phyloP scores from a whole-genome alignment of 2,888 invertebrate genomes.

The Folsomia manolachei region DNA sequence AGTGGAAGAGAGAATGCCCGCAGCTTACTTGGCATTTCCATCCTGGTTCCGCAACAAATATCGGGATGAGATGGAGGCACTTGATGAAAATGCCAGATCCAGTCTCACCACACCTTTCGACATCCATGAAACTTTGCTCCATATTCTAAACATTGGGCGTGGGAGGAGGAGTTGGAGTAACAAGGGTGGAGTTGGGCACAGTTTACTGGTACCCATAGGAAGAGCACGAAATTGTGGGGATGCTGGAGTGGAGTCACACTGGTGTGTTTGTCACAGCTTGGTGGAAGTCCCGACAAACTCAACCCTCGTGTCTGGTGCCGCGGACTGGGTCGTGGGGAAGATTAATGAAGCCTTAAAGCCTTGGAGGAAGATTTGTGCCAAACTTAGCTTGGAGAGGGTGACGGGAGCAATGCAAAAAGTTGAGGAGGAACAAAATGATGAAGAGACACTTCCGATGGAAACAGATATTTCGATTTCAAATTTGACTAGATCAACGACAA shows the following conservation, averaged over 20 bases:
- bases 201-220: constrained; percentile 15
- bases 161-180: not conserved
- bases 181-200: constrained; percentile 14
- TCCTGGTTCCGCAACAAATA: constrained; percentile 66
- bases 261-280: constrained; percentile 20
- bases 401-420: constrained; percentile 65
- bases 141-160: constrained; percentile 58
- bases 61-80: constrained; percentile 63
- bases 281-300: constrained; percentile 6
- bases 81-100: constrained; percentile 53
- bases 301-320: constrained; percentile 16
- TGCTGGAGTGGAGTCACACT: constrained; percentile 24
- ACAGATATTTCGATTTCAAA: not conserved
- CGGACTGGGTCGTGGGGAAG: constrained; percentile 14
- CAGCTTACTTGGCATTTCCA: constrained; percentile 71
- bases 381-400: constrained; percentile 23
- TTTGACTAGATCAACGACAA: not conserved
- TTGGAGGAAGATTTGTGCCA: constrained; percentile 23
- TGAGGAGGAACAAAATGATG: constrained; percentile 62
- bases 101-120: constrained; percentile 79
- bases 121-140: constrained; percentile 72
- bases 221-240: constrained; percentile 15
- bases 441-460: not conserved
- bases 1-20: constrained; percentile 82
- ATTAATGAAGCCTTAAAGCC: constrained; percentile 23